These are phyloP conservation scores for Plutomurus gul DNA, from an alignment of 1,140 invertebrate species.

Conservation along the genomic window DNA sequence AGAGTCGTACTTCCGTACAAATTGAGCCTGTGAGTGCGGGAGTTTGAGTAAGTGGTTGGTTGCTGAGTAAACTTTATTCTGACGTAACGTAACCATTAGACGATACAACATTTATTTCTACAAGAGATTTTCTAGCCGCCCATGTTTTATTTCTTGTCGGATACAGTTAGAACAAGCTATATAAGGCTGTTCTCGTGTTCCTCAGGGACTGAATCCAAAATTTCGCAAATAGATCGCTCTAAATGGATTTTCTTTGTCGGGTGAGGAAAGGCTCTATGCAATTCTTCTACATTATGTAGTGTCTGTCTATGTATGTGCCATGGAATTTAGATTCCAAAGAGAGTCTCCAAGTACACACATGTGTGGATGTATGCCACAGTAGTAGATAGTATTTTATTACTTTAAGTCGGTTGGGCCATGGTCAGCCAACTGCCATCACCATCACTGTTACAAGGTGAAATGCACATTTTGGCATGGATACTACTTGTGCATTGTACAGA, in stretches of 20 bases:
- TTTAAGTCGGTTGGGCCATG: no score
- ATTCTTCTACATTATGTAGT: background rate
- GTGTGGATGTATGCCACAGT: no score
- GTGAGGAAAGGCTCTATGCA: background rate
- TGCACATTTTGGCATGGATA: background rate
- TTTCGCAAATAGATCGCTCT: constrained; percentile 27
- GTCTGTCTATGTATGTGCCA: background rate
- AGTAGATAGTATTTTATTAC: no score
- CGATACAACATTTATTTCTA: constrained; percentile 30
- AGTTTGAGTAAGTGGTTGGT: constrained; percentile 5
- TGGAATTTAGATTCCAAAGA: no score
- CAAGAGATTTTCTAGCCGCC: constrained; percentile 19
- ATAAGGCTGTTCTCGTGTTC: background rate
- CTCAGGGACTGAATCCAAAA: constrained; percentile 12
- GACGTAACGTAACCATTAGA: constrained; percentile 26
- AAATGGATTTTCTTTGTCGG: constrained; percentile 17
- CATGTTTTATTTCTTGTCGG: constrained; percentile 27
- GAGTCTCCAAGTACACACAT: no score
- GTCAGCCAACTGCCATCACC: no score
- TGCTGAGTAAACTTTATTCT: background rate
- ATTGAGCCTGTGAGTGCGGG: background rate
- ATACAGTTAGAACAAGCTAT: background rate
- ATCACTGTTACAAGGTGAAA: no score
- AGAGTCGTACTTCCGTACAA: background rate
- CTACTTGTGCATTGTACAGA: no score